A percentile compares a stretch with the other conserved stretches of the same genome.
Evolutionary conservation across 2,888 invertebrate genomes (phyloP).

Genomic region (Marronus borbonicus): DNA sequence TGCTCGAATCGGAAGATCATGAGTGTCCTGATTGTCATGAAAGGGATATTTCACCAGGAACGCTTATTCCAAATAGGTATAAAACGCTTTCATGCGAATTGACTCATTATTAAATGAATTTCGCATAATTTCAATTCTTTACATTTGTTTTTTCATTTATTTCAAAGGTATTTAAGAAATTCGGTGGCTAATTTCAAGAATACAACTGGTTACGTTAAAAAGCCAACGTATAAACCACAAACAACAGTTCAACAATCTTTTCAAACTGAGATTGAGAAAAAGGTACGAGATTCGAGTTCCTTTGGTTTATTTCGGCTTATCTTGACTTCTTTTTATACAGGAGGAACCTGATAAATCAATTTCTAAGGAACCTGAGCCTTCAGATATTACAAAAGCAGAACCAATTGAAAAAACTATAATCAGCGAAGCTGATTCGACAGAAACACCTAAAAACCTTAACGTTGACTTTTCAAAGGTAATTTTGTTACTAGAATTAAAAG

Average conservation of each 20-base stretch:
- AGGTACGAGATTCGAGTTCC: slow-evolving; percentile 34
- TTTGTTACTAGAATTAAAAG: slow-evolving; percentile 6
- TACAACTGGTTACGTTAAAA: slow-evolving; percentile 89
- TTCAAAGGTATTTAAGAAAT: slow-evolving; percentile 84
- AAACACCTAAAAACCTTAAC: slow-evolving; percentile 61
- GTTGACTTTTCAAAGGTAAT: slow-evolving; percentile 49
- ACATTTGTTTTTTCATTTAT: too few species aligned
- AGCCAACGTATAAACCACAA: slow-evolving; percentile 63
- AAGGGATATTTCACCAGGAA: slow-evolving; percentile 92
- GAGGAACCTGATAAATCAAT: slow-evolving; percentile 37
- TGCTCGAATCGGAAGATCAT: slow-evolving; percentile 94
- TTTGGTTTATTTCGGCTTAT: background rate
- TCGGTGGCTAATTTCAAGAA: slow-evolving; percentile 93
- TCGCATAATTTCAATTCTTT: too few species aligned
- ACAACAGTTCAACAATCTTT: slow-evolving; percentile 19
- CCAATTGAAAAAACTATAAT: slow-evolving; percentile 67
- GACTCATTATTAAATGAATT: background rate
- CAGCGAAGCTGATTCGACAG: slow-evolving; percentile 70
- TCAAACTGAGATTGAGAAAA: slow-evolving; percentile 49
- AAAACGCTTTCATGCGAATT: background rate
- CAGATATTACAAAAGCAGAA: slow-evolving; percentile 53
- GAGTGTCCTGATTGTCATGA: slow-evolving; percentile 96
- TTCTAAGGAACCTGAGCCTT: slow-evolving; percentile 55
- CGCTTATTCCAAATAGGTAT: slow-evolving; percentile 86
- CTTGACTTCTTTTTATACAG: slow-evolving; percentile 12